A percentile compares a stretch with the other conserved stretches of the same genome.
phyloP scores from a whole-genome alignment of 2,113 vertebrate genomes.

The Amblyornis subalaris region DNA sequence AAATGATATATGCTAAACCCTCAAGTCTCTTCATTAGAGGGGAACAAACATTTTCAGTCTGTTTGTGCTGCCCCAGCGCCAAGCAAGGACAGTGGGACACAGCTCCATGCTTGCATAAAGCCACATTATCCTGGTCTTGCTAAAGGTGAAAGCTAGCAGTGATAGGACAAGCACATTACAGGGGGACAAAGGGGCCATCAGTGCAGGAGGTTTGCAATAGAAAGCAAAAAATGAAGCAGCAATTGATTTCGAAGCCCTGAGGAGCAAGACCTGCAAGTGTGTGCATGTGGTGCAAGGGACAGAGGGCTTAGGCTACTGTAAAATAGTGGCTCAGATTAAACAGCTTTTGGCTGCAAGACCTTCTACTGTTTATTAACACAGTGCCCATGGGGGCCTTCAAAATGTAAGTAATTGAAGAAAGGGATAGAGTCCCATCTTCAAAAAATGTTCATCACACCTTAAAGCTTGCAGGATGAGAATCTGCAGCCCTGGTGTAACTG shows the following conservation, averaged over 20 bases:
- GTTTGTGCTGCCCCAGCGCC: not conserved
- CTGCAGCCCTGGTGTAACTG: not conserved
- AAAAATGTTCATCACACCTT: not conserved
- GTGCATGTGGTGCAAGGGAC: fast-evolving
- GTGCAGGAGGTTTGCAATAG: fast-evolving
- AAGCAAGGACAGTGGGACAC: not conserved
- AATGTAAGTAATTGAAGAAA: not conserved
- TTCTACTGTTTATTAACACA: not conserved
- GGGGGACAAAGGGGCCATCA: fast-evolving
- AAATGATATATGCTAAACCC: not conserved
- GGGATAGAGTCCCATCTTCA: not conserved
- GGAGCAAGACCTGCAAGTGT: not conserved
- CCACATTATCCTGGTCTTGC: not conserved
- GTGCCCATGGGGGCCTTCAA: not conserved
- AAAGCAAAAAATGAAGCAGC: not conserved
- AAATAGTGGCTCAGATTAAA: not conserved
- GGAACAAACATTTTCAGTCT: slow-evolving; percentile 11
- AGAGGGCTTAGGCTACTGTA: not conserved
- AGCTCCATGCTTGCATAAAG: not conserved
- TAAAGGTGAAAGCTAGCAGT: not conserved
- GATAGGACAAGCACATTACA: fast-evolving
- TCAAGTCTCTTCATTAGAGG: not conserved
- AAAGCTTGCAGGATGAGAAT: not conserved
- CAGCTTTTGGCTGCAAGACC: not conserved
- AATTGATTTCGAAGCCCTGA: not conserved